phyloP scores from a whole-genome alignment of 2,888 invertebrate species.

The Pammene aurita region DNA sequence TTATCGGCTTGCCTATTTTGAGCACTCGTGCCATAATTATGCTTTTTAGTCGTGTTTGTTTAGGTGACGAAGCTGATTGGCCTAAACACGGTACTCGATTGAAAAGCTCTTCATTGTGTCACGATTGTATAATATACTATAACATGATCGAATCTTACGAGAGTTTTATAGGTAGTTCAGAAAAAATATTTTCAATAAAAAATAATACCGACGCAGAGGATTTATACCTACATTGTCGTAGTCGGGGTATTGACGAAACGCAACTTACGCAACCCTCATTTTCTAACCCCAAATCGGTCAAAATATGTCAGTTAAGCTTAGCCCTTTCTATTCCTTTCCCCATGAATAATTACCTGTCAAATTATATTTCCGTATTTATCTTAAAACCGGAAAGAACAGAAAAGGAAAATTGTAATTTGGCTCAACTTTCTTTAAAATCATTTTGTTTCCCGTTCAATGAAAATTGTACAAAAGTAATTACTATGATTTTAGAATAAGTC shows the following conservation, averaged over 20 bases:
- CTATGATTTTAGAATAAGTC: constrained; percentile 17
- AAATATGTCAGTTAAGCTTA: constrained; percentile 10
- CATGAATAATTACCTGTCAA: constrained; percentile 13
- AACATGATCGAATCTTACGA: too few species aligned
- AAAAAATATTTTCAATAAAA: too few species aligned
- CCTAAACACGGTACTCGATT: too few species aligned
- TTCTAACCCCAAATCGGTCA: background rate
- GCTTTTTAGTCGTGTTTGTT: too few species aligned
- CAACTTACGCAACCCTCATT: background rate
- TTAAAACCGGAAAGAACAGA: background rate
- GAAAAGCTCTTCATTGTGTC: too few species aligned
- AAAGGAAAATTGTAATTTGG: background rate
- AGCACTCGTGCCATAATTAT: too few species aligned
- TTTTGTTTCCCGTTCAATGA: background rate
- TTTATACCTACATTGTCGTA: background rate
- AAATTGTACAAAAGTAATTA: constrained; percentile 2
- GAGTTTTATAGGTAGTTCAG: too few species aligned
- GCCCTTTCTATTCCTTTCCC: background rate
- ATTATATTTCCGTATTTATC: background rate
- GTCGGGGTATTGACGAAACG: background rate
- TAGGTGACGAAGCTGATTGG: too few species aligned
- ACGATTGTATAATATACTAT: too few species aligned
- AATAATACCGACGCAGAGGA: too few species aligned
- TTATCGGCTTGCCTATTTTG: too few species aligned
- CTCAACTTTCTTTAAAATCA: background rate